Percentiles rank a stretch among this genome's conserved stretches.
Conservation (phyloP, 2,113 vertebrate genomes). For the Indicator maculatus region DNA sequence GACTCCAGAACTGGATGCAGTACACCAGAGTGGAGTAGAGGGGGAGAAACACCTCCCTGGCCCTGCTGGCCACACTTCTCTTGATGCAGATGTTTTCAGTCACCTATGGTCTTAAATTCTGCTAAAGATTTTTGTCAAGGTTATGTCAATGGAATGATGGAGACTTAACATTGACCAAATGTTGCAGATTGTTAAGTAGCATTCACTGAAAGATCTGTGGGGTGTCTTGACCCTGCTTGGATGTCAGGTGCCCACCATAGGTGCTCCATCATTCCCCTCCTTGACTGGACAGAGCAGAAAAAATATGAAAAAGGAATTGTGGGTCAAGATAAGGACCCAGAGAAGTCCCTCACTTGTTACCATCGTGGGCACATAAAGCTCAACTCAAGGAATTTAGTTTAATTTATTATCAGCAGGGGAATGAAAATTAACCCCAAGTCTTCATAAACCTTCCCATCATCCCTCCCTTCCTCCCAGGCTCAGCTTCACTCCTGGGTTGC, state of each 20-base stretch:
- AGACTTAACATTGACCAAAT: background rate
- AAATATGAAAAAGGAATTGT: background rate
- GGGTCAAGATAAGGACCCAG: background rate
- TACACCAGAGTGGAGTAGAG: no score
- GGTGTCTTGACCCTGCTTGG: background rate
- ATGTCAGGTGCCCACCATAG: background rate
- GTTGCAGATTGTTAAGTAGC: background rate
- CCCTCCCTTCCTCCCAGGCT: no score
- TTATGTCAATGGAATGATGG: background rate
- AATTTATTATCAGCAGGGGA: background rate
- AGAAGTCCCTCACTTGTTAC: background rate
- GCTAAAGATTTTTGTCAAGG: background rate
- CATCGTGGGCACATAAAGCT: background rate
- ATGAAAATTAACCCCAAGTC: background rate
- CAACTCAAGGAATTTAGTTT: background rate
- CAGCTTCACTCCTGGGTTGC: background rate
- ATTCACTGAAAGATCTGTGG: background rate
- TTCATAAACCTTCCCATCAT: background rate
- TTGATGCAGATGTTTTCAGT: background rate
- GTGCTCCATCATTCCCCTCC: no score
- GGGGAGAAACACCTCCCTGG: no score
- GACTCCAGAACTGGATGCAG: no score
- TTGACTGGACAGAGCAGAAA: no score
- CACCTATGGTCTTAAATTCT: background rate
- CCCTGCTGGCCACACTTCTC: no score